Evolutionary conservation across 2,888 invertebrate species (phyloP).

Genomic region (Drosophila mimetica): DNA sequence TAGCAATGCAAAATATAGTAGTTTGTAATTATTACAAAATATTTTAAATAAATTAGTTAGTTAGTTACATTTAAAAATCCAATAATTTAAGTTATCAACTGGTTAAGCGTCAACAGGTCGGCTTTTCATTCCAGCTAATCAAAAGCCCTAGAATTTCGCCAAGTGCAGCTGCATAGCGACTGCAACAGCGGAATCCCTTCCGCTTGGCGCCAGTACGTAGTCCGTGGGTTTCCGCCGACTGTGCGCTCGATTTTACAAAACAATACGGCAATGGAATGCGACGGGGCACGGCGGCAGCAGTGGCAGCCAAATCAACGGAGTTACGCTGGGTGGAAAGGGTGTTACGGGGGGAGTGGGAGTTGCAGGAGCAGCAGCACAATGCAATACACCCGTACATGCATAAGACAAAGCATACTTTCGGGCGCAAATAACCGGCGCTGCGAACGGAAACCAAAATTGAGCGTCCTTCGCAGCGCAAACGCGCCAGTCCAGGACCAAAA

Average conservation of each 20-base stretch:
- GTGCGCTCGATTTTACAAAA: constrained; percentile 52
- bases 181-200: constrained; percentile 59
- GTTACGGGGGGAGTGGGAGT: background rate
- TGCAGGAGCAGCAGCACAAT: background rate
- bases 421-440: constrained; percentile 72
- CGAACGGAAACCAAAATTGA: constrained; percentile 64
- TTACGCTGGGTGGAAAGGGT: constrained; percentile 34
- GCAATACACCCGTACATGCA: constrained; percentile 16
- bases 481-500: constrained; percentile 3
- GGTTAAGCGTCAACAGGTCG: background rate
- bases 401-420: constrained; percentile 77
- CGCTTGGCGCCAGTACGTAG: constrained; percentile 59
- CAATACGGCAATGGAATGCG: constrained; percentile 57
- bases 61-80: too few relatives aligned
- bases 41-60: too few relatives aligned
- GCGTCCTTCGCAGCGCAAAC: constrained; percentile 19
- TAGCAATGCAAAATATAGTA: too few relatives aligned
- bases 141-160: background rate
- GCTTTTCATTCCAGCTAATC: background rate
- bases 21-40: too few relatives aligned
- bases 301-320: constrained; percentile 70
- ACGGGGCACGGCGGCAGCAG: constrained; percentile 21
- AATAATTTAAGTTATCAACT: too few relatives aligned
- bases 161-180: constrained; percentile 25
- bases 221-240: constrained; percentile 63